These are phyloP conservation scores for Glossophaga mutica DNA, from an alignment of 2,797 vertebrate genomes.

Conservation along the genomic window DNA sequence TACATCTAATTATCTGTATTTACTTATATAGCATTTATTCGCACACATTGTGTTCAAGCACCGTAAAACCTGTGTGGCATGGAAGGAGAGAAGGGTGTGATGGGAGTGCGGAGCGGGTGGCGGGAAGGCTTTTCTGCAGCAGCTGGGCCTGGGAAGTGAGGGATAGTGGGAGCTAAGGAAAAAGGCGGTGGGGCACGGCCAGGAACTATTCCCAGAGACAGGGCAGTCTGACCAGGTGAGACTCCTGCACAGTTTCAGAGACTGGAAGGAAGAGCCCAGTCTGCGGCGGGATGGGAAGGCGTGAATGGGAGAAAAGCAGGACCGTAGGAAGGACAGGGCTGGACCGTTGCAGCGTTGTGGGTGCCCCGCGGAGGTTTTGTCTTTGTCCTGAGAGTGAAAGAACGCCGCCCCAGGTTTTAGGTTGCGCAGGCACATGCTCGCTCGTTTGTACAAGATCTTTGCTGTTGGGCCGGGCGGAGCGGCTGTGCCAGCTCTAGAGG, in stretches of 20 bases:
- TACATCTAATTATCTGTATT: not conserved
- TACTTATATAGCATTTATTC: not conserved
- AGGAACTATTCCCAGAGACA: not conserved
- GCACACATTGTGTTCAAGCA: not conserved
- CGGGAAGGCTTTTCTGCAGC: not conserved
- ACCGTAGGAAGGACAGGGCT: rapidly evolving
- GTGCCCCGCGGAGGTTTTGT: not conserved
- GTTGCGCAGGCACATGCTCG: not conserved
- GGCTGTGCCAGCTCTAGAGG: not conserved
- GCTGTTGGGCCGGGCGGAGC: not conserved
- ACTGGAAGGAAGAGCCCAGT: not conserved
- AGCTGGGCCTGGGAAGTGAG: not conserved
- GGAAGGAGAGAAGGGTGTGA: not conserved
- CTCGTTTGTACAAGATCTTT: not conserved
- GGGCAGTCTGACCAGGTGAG: not conserved
- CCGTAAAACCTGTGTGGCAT: not conserved
- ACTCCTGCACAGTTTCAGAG: not conserved
- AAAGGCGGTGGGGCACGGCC: not conserved
- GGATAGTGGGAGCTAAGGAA: not conserved
- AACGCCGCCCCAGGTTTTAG: not conserved
- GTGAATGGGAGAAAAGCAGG: not conserved
- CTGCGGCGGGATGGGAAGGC: not conserved
- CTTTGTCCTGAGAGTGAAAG: not conserved
- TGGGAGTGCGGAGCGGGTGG: too few relatives aligned
- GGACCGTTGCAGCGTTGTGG: too few relatives aligned